Percentiles rank a stretch among this genome's conserved stretches.
Evolutionary conservation across 2,797 vertebrate genomes (phyloP).

Genomic region (Anguilla megastoma): DNA sequence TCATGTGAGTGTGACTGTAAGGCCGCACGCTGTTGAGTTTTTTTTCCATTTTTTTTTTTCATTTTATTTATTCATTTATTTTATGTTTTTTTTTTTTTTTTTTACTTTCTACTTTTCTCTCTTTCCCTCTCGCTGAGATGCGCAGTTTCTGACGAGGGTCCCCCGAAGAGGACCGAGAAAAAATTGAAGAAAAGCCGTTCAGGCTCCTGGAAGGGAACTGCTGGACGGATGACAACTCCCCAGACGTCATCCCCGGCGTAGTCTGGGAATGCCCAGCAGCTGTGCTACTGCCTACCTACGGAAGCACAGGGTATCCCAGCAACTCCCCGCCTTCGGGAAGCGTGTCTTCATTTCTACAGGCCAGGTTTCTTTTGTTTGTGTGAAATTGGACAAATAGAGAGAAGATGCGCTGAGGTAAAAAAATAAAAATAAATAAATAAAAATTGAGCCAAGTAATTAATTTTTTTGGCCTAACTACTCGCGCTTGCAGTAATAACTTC

Average conservation of each 20-base stretch:
- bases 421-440: neutral
- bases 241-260: neutral
- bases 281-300: neutral
- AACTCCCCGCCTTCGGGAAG: too few relatives aligned
- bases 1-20: constrained; percentile 16
- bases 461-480: neutral
- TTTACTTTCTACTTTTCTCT: neutral
- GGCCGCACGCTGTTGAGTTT: neutral
- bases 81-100: neutral
- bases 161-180: neutral
- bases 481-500: neutral
- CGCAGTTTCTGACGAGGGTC: neutral
- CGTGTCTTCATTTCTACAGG: neutral
- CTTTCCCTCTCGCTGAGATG: neutral
- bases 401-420: neutral
- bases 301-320: neutral
- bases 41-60: neutral
- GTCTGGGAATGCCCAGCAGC: neutral
- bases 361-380: neutral
- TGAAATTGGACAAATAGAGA: neutral
- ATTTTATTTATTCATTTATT: neutral
- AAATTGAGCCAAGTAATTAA: neutral
- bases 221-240: neutral
- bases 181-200: neutral
- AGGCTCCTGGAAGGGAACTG: neutral